A percentile compares a stretch with the other conserved stretches of the same genome.
phyloP scores from a whole-genome alignment of 1,140 invertebrate genomes.

The Micrasema minimum region DNA sequence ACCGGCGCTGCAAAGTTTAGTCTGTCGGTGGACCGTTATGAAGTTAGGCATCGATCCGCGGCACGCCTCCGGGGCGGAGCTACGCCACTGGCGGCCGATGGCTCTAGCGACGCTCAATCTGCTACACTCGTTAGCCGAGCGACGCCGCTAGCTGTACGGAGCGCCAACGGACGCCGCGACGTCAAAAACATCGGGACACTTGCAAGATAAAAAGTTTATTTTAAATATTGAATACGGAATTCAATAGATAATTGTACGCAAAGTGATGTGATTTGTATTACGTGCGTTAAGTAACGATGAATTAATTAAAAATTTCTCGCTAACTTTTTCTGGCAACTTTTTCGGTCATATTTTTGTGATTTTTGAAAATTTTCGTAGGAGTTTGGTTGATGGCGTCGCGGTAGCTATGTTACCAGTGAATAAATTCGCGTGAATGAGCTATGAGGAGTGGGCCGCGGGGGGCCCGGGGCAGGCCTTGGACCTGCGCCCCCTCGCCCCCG shows the following conservation, averaged over 20 bases:
- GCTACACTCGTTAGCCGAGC: constrained; percentile 9
- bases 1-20: constrained; percentile 17
- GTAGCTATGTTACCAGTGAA: background rate
- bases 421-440: constrained; percentile 37
- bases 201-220: background rate
- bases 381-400: background rate
- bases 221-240: no score
- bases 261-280: no score
- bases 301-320: background rate
- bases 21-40: constrained; percentile 40
- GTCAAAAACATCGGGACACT: constrained; percentile 5
- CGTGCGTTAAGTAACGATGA: no score
- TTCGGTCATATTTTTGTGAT: background rate
- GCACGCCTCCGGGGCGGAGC: constrained; percentile 29
- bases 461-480: constrained; percentile 43
- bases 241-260: no score
- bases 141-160: background rate
- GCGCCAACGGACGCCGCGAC: no score
- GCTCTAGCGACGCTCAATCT: background rate
- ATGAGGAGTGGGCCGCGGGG: constrained; percentile 32
- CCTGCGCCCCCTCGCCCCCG: constrained; percentile 42
- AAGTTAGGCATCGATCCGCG: constrained; percentile 47
- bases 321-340: background rate
- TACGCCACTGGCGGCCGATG: background rate
- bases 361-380: background rate